Conservation (phyloP, 2,888 invertebrate genomes). For the Campoplex capitator region DNA sequence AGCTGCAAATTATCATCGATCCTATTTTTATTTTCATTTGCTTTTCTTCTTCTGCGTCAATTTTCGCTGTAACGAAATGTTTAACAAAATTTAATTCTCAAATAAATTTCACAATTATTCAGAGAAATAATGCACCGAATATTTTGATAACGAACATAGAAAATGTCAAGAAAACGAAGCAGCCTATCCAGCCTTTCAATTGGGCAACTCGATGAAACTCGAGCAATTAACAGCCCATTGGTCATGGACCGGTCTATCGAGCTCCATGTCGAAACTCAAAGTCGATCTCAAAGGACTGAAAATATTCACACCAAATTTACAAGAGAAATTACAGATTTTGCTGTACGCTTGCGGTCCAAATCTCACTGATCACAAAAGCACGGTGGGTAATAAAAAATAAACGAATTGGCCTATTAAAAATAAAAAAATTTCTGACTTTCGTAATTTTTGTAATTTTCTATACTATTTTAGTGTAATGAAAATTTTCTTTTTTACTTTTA, state of each 20-base stretch:
- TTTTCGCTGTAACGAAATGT: background rate
- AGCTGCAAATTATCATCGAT: background rate
- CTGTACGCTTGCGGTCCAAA: slow-evolving; percentile 87
- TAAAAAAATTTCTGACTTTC: too few species aligned
- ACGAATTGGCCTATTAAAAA: background rate
- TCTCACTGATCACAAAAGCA: slow-evolving; percentile 87
- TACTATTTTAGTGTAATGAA: background rate
- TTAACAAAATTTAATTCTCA: background rate
- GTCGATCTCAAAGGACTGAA: slow-evolving; percentile 86
- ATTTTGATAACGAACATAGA: slow-evolving; percentile 82
- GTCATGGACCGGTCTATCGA: slow-evolving; percentile 86
- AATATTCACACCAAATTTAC: slow-evolving; percentile 87
- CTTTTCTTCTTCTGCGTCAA: background rate
- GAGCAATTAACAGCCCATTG: slow-evolving; percentile 89
- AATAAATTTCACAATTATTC: background rate
- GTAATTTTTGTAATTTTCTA: background rate
- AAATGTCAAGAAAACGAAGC: slow-evolving; percentile 90
- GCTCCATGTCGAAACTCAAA: slow-evolving; percentile 84
- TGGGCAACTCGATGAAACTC: slow-evolving; percentile 89
- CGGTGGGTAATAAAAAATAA: slow-evolving; percentile 73
- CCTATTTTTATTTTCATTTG: background rate
- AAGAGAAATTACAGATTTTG: slow-evolving; percentile 87
- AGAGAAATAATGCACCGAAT: background rate
- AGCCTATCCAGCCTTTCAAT: slow-evolving; percentile 90
- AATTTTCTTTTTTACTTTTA: too few species aligned